Percentiles rank a stretch among this genome's conserved stretches.
Conservation (phyloP, 2,888 invertebrate species). For the Drosophila picticornis region DNA sequence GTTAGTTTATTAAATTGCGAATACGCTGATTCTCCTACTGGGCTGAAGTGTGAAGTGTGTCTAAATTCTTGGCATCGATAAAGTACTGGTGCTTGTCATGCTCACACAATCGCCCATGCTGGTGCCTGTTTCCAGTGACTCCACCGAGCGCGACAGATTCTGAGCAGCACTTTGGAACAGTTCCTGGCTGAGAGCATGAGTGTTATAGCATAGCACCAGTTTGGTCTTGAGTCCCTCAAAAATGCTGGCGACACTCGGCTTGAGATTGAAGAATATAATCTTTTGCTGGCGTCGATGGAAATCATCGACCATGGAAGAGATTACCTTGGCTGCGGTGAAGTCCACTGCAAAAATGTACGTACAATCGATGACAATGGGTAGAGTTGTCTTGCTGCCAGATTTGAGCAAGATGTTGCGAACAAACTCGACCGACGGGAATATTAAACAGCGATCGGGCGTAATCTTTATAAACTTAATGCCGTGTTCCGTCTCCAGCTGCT, state of each 20-base stretch:
- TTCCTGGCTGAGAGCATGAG: constrained; percentile 68
- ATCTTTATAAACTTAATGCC: constrained; percentile 92
- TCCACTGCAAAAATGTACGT: constrained; percentile 95
- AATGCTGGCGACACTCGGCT: constrained; percentile 92
- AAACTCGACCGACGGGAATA: constrained; percentile 96
- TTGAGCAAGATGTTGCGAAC: constrained; percentile 93
- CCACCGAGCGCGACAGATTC: constrained; percentile 53
- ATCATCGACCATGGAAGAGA: constrained; percentile 90
- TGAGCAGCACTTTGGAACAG: constrained; percentile 34
- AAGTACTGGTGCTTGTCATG: constrained; percentile 65
- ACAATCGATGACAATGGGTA: constrained; percentile 94
- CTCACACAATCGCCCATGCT: constrained; percentile 58
- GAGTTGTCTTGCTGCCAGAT: constrained; percentile 87
- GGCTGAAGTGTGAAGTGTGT: neutral
- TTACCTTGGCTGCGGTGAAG: constrained; percentile 93
- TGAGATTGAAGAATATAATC: constrained; percentile 93
- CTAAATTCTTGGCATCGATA: constrained; percentile 51
- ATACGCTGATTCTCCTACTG: neutral
- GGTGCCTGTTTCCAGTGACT: constrained; percentile 52
- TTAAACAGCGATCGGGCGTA: constrained; percentile 94
- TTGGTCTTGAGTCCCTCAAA: constrained; percentile 88
- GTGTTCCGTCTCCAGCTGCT: constrained; percentile 89
- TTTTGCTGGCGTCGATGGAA: constrained; percentile 91
- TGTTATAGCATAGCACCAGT: constrained; percentile 80
- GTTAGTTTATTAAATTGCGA: neutral